phyloP scores from a whole-genome alignment of 2,888 invertebrate genomes.

The Drosophila vallismaia region DNA sequence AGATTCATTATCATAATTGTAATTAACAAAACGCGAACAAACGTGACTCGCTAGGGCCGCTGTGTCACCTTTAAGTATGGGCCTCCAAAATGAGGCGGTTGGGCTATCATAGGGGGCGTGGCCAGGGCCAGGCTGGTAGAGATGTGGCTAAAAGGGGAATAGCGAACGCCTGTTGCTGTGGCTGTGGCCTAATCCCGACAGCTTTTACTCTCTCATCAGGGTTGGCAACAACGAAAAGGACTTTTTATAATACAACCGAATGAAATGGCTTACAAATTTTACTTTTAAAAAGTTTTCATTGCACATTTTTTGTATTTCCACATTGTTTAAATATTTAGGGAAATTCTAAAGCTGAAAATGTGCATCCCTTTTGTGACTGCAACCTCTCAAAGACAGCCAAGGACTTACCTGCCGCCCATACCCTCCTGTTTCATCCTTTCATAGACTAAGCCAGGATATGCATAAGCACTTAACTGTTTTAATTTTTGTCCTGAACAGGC shows the following conservation, averaged over 20 bases:
- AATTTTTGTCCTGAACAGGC: slow-evolving; percentile 2
- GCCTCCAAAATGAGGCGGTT: not conserved
- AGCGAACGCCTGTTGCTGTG: slow-evolving; percentile 38
- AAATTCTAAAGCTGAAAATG: not conserved
- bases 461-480: slow-evolving; percentile 11
- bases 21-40: slow-evolving; percentile 69
- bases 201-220: slow-evolving; percentile 15
- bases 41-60: slow-evolving; percentile 20
- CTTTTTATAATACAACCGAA: not conserved
- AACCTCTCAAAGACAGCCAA: not conserved
- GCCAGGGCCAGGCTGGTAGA: slow-evolving; percentile 8
- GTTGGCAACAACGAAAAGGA: not conserved
- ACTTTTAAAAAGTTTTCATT: not conserved
- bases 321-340: not conserved
- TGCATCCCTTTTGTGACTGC: not conserved
- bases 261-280: not conserved
- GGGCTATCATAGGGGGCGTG: not conserved
- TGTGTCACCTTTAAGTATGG: slow-evolving; percentile 28
- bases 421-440: not conserved
- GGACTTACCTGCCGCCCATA: not conserved
- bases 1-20: slow-evolving; percentile 79
- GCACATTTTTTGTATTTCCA: slow-evolving; percentile 4
- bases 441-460: slow-evolving; percentile 3
- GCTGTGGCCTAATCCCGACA: slow-evolving; percentile 39
- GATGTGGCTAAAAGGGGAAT: too few relatives aligned